phyloP scores from a whole-genome alignment of 2,888 invertebrate genomes.

The Dicranocentrus wangi region DNA sequence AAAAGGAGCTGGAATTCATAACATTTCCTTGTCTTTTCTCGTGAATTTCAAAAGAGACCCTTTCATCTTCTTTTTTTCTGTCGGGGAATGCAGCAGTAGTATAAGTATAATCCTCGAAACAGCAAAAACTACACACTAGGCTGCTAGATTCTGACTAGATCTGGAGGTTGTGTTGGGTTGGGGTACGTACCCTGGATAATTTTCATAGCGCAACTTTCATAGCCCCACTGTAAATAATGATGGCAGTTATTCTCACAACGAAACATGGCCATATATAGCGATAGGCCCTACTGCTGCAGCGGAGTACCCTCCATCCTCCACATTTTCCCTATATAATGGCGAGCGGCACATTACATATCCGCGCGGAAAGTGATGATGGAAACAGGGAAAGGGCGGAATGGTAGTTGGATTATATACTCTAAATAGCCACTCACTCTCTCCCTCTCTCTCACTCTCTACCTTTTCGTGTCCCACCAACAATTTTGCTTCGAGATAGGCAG shows the following conservation, averaged over 20 bases:
- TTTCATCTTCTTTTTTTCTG: background rate
- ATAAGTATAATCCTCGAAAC: too few relatives aligned
- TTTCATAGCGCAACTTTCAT: too few relatives aligned
- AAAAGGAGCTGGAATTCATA: conserved; percentile 10
- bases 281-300: background rate
- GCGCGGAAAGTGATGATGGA: background rate
- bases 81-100: too few relatives aligned
- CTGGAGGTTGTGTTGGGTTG: too few relatives aligned
- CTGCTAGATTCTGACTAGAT: too few relatives aligned
- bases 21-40: background rate
- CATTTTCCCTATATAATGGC: background rate
- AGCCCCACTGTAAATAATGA: conserved; percentile 1
- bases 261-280: too few relatives aligned
- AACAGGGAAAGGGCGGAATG: conserved; percentile 15
- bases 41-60: too few relatives aligned
- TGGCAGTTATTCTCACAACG: conserved; percentile 4
- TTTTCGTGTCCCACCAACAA: background rate
- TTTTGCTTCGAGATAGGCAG: too few relatives aligned
- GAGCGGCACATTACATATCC: background rate
- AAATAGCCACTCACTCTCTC: background rate
- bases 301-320: background rate
- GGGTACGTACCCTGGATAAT: too few relatives aligned
- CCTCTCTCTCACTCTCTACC: background rate
- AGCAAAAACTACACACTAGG: too few relatives aligned
- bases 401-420: background rate